Percentiles rank a stretch among this genome's conserved stretches.
Conservation (phyloP, 2,113 vertebrate genomes). For the Hippocampus abdominalis region DNA sequence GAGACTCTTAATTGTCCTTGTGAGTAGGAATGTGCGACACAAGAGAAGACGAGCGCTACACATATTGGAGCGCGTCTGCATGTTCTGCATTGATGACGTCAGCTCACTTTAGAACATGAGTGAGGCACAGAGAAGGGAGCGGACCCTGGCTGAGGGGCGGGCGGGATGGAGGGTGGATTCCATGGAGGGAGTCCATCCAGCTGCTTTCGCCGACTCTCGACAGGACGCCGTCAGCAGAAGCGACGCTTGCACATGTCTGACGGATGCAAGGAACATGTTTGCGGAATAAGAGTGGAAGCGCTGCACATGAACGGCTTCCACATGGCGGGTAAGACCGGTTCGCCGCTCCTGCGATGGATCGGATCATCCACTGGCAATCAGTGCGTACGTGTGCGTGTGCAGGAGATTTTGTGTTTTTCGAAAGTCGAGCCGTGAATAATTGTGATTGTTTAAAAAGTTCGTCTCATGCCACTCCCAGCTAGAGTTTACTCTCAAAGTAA, state of each 20-base stretch:
- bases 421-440: too few relatives aligned
- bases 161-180: conserved; percentile 14
- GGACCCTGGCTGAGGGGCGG: conserved; percentile 26
- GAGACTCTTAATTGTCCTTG: too few relatives aligned
- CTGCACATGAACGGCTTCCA: conserved; percentile 35
- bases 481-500: not conserved
- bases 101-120: conserved; percentile 23
- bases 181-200: conserved; percentile 16
- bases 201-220: conserved; percentile 23
- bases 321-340: conserved; percentile 43
- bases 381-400: too few relatives aligned
- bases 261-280: conserved; percentile 29
- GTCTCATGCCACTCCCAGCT: not conserved
- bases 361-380: not conserved
- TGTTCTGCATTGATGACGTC: conserved; percentile 3
- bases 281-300: conserved; percentile 14
- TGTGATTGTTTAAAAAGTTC: too few relatives aligned
- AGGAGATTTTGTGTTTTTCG: not conserved
- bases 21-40: too few relatives aligned
- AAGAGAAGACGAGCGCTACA: too few relatives aligned
- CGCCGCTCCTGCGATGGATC: not conserved
- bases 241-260: conserved; percentile 29
- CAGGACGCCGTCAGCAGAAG: conserved; percentile 18
- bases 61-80: not conserved
- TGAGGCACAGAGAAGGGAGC: conserved; percentile 46